A percentile compares a stretch with the other conserved stretches of the same genome.
Evolutionary conservation across 2,113 vertebrate genomes (phyloP).

Genomic region (Apteryx owenii): DNA sequence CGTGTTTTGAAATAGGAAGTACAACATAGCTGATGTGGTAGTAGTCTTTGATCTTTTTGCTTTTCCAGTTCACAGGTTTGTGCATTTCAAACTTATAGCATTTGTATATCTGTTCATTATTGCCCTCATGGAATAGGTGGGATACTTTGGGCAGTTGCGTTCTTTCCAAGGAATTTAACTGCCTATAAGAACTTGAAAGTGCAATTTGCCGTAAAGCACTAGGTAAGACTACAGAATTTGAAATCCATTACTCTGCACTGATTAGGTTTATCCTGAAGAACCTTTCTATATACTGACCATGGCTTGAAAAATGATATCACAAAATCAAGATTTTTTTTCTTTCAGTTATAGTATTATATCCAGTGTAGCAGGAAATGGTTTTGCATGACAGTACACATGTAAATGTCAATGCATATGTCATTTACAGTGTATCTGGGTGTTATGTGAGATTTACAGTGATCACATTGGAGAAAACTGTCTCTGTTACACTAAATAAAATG

Average conservation of each 20-base stretch:
- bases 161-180: slow-evolving; percentile 39
- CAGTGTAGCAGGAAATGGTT: slow-evolving; percentile 85
- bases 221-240: slow-evolving; percentile 52
- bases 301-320: slow-evolving; percentile 74
- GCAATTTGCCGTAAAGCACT: slow-evolving; percentile 58
- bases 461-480: slow-evolving; percentile 65
- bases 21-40: background rate
- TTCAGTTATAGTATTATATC: slow-evolving; percentile 74
- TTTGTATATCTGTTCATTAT: slow-evolving; percentile 45
- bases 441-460: slow-evolving; percentile 75
- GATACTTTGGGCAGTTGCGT: slow-evolving; percentile 15
- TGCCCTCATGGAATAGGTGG: background rate
- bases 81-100: slow-evolving; percentile 32
- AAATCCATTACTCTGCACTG: slow-evolving; percentile 60
- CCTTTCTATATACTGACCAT: slow-evolving; percentile 70
- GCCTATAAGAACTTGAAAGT: slow-evolving; percentile 44
- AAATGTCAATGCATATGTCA: slow-evolving; percentile 89
- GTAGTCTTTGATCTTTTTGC: slow-evolving; percentile 33
- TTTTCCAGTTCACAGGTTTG: background rate
- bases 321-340: slow-evolving; percentile 69
- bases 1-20: background rate
- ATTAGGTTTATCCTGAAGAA: slow-evolving; percentile 72
- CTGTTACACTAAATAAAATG: slow-evolving; percentile 79
- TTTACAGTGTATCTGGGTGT: slow-evolving; percentile 74
- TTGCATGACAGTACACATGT: slow-evolving; percentile 88